These are phyloP conservation scores for Pithys albifrons DNA, from an alignment of 2,113 vertebrate species.

Conservation along the genomic window DNA sequence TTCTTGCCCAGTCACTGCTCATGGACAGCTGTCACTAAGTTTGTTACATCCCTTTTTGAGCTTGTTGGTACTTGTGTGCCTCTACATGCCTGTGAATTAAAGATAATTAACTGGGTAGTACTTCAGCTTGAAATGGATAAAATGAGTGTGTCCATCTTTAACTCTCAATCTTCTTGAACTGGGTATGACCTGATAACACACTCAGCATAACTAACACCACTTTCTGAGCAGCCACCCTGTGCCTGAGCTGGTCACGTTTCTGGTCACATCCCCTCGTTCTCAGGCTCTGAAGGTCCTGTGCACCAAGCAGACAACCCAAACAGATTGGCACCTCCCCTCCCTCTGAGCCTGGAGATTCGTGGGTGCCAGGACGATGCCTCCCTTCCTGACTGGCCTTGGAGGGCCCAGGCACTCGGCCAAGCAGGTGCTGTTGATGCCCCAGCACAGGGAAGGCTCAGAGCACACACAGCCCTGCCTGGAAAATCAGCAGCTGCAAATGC, in stretches of 20 bases:
- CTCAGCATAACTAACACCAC: rapidly evolving
- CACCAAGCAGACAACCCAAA: background rate
- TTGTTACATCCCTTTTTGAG: background rate
- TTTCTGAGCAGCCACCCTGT: background rate
- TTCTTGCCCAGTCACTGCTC: background rate
- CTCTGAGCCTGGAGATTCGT: background rate
- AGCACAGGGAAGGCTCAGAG: background rate
- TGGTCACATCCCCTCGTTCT: background rate
- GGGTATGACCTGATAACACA: background rate
- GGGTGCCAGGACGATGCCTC: rapidly evolving
- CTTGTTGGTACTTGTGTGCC: too few relatives aligned
- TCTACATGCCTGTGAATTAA: background rate
- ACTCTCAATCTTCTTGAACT: background rate
- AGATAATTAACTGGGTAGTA: background rate
- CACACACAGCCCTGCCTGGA: background rate
- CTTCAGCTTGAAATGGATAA: background rate
- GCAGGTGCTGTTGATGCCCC: background rate
- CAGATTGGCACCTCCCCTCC: background rate
- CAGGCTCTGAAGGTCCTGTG: background rate
- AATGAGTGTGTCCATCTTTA: background rate
- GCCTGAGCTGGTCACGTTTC: rapidly evolving
- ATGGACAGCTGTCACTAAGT: background rate
- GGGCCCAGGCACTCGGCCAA: background rate
- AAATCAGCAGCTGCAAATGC: background rate
- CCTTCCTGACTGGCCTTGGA: background rate